Conservation (phyloP, 2,888 invertebrate genomes). For the Bombylius major region DNA sequence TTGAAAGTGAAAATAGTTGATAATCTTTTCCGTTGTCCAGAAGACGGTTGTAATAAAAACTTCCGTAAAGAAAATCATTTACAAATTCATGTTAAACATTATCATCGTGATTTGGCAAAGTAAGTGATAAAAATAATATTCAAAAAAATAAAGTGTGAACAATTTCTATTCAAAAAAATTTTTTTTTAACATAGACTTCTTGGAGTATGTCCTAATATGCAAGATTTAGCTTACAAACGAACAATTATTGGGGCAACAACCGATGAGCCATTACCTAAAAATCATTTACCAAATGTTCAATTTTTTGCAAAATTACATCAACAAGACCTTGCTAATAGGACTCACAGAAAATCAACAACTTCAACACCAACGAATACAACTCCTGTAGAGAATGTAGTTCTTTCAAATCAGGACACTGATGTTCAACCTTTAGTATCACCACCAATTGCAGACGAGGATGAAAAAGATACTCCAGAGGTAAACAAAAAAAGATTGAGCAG, state of each 20-base stretch:
- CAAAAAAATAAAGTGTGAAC: background rate
- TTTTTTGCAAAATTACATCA: conserved; percentile 37
- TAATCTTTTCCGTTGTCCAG: conserved; percentile 57
- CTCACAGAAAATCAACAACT: conserved; percentile 19
- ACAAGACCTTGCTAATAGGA: conserved; percentile 29
- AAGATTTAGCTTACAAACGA: conserved; percentile 72
- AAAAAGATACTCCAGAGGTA: background rate
- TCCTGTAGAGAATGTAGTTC: too few species aligned
- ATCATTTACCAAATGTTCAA: conserved; percentile 35
- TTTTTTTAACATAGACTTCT: conserved; percentile 32
- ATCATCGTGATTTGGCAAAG: conserved; percentile 69
- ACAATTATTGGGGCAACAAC: conserved; percentile 50
- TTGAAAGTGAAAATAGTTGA: conserved; percentile 56
- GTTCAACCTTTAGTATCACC: background rate
- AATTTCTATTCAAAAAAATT: background rate
- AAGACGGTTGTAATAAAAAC: conserved; percentile 73
- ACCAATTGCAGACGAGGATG: background rate
- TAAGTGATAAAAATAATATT: conserved; percentile 19
- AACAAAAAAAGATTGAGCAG: background rate
- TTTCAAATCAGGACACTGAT: too few species aligned
- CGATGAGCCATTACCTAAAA: conserved; percentile 28
- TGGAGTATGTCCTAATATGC: conserved; percentile 72
- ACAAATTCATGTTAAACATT: conserved; percentile 90
- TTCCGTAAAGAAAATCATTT: conserved; percentile 83
- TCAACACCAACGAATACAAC: background rate